These are phyloP conservation scores for Peromyscus melanophrys DNA, from an alignment of 2,797 vertebrate genomes.

Conservation along the genomic window DNA sequence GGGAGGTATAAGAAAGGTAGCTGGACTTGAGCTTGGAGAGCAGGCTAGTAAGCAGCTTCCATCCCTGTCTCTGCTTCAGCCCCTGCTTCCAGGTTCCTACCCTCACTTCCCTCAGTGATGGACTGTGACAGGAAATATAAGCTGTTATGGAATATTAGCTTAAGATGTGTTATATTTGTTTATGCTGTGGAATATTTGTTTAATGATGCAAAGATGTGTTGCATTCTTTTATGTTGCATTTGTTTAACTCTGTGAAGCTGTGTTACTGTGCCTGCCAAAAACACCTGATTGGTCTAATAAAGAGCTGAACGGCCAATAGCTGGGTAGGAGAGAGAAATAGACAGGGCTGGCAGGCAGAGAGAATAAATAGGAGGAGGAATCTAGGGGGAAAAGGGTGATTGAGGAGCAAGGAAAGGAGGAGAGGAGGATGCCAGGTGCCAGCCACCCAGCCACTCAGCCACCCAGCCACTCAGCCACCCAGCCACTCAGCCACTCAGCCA, in stretches of 20 bases:
- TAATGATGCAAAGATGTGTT: background rate
- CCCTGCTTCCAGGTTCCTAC: background rate
- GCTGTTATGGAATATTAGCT: background rate
- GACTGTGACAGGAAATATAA: background rate
- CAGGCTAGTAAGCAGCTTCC: background rate
- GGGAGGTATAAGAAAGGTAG: background rate
- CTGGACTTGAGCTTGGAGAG: background rate
- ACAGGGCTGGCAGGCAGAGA: background rate
- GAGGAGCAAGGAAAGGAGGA: background rate
- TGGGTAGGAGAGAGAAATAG: background rate
- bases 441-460: background rate
- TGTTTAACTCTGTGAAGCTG: background rate
- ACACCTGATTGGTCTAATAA: background rate
- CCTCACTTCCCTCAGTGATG: background rate
- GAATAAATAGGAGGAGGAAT: background rate
- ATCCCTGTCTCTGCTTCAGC: too few relatives aligned
- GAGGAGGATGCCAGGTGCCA: background rate
- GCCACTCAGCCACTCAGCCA: background rate
- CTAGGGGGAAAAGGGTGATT: fast-evolving
- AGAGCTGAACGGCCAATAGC: background rate
- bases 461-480: background rate
- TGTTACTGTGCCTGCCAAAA: background rate
- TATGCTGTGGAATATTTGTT: background rate
- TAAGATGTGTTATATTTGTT: background rate
- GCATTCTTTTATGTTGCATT: background rate